Conservation (phyloP, 2,113 vertebrate species). For the Cathartes aura region DNA sequence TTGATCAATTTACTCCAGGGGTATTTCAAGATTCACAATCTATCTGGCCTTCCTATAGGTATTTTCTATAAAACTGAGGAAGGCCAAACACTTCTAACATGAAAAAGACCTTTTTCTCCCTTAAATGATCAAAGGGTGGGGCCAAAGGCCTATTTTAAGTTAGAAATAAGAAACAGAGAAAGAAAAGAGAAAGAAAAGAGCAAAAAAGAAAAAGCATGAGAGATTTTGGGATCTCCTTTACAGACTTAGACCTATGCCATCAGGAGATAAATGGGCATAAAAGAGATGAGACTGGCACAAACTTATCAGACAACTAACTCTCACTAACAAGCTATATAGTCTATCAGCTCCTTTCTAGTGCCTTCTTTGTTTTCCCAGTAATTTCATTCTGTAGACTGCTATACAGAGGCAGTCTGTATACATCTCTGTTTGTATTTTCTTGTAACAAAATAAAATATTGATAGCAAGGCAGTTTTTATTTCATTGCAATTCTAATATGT, state of each 20-base stretch:
- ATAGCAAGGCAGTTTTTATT: background rate
- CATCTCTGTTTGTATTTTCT: background rate
- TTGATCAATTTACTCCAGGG: fast-evolving
- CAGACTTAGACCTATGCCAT: background rate
- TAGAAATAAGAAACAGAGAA: background rate
- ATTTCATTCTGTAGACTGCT: background rate
- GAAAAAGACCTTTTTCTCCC: background rate
- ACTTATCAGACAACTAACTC: background rate
- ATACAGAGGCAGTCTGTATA: background rate
- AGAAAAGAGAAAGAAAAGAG: background rate
- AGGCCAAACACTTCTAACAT: background rate
- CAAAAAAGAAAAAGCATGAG: background rate
- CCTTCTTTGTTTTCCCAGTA: background rate
- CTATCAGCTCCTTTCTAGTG: background rate
- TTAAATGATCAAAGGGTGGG: background rate
- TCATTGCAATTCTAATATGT: background rate
- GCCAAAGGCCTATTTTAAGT: background rate
- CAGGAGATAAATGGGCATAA: background rate
- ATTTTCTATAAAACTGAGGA: background rate
- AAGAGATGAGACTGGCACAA: background rate
- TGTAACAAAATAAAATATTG: background rate
- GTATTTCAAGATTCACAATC: background rate
- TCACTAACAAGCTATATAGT: background rate
- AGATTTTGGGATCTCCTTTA: background rate
- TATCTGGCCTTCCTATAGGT: background rate